Base-by-base conservation (phyloP, 2,888 invertebrate species). In the Diplazon laetatorius region DNA sequence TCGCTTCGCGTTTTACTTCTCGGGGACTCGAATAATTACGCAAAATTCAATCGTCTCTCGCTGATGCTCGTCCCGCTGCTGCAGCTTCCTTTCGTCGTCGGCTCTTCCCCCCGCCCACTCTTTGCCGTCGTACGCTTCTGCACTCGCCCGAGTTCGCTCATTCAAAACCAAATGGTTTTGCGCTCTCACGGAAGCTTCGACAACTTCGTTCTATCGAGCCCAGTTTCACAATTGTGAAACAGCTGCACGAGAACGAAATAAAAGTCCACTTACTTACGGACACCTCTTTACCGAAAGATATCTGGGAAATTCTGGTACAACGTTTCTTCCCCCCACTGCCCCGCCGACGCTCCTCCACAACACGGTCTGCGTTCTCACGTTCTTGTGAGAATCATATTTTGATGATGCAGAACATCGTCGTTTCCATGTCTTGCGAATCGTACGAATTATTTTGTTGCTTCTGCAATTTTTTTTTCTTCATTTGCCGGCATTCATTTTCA, bases 11-110 rank as follows among this genome's bases (percentile, higher is more conserved):
- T 71, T 71, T 71, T 62, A 52, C 62, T 55, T 66, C 72, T 50
- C 74, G 70, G 66, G 60, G 65, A 66, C 69, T 66, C 74, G 78
- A 74, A 78, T 78, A 78, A 78, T 78, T 78, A 78, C 70, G 74
- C 70, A 66, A 46, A 74, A 78, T 78, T 74, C 78, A 74, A 78
- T 78, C 76, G 62, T 63, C 74, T 60, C 70, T 39, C 62, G 10
- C 48, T 63, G 30, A 30, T 30, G 30, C 46, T 30, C 44, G 20
- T 62, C n/a, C 75, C 25, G 57, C 46, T 16, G 44, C 62, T 55
- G 65, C 52, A 9, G 39, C 44, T 42, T 62, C 44, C 63, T 37
- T 39, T 44, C 22, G 22, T 42, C 25, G 18, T 10, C 22, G 16
- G 30, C 25, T 39, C 12, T 16, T 42, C 12, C 46, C n/a, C 20